Percentiles rank a stretch among this genome's conserved stretches.
Evolutionary conservation across 2,888 invertebrate species (phyloP).

Genomic region (Unio delphinus): DNA sequence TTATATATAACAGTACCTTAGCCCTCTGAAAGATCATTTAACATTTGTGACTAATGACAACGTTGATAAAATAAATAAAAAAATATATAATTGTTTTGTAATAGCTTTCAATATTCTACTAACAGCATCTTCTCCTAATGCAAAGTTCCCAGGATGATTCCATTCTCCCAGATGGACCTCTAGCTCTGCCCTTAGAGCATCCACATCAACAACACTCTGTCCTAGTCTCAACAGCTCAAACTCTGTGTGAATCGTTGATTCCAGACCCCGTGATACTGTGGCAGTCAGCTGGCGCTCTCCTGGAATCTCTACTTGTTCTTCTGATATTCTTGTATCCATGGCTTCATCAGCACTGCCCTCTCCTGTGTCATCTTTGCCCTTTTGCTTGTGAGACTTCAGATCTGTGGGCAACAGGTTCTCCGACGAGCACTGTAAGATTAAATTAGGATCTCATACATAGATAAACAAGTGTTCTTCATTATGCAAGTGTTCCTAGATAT

Average conservation of each 20-base stretch:
- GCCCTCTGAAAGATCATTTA: too few relatives aligned
- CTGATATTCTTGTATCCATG: constrained; percentile 28
- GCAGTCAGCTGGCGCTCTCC: constrained; percentile 82
- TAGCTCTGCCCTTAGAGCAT: constrained; percentile 73
- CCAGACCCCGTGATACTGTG: constrained; percentile 79
- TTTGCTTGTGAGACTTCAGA: not conserved
- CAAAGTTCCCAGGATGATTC: constrained; percentile 54
- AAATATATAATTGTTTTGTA: not conserved
- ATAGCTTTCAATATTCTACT: constrained; percentile 4
- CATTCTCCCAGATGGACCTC: constrained; percentile 74
- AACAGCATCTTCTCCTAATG: constrained; percentile 59
- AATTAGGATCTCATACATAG: too few relatives aligned
- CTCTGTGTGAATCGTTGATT: constrained; percentile 85
- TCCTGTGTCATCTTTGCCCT: constrained; percentile 66
- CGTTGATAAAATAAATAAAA: not conserved
- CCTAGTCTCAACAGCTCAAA: constrained; percentile 58
- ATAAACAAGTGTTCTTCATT: too few relatives aligned
- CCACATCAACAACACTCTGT: constrained; percentile 68
- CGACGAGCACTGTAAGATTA: too few relatives aligned
- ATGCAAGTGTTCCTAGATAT: too few relatives aligned
- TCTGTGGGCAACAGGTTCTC: too few relatives aligned
- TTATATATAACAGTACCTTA: too few relatives aligned
- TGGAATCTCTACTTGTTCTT: constrained; percentile 65
- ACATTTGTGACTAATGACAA: too few relatives aligned
- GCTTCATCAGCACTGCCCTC: constrained; percentile 27